These are phyloP conservation scores for Lycaena phlaeas DNA, from an alignment of 2,888 invertebrate species.

Conservation along the genomic window DNA sequence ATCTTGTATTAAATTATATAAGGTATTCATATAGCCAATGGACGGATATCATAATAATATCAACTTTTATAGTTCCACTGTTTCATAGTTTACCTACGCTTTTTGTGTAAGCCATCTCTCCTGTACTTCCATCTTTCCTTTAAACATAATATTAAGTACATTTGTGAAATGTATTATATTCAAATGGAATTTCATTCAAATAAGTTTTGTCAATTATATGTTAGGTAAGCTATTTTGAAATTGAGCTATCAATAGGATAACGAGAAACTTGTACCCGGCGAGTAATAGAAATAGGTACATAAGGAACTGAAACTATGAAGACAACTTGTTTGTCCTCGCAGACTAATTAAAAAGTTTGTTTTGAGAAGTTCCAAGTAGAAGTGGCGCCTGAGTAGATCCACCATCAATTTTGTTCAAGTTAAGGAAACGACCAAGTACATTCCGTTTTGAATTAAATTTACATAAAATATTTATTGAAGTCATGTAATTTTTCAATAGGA, in stretches of 20 bases:
- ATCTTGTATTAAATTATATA: no score
- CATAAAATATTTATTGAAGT: constrained; percentile 12
- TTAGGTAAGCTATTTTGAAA: constrained; percentile 2
- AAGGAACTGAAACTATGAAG: constrained; percentile 37
- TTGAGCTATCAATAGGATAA: constrained; percentile 6
- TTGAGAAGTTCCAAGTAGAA: constrained; percentile 47
- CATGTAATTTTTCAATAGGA: constrained; percentile 1
- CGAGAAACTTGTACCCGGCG: constrained; percentile 4
- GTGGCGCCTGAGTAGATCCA: constrained; percentile 47
- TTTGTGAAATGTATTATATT: no score
- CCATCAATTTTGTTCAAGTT: constrained; percentile 37
- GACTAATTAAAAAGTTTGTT: constrained; percentile 73
- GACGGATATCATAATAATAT: no score
- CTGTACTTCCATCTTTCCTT: no score
- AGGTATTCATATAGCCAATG: no score
- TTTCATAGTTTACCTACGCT: no score
- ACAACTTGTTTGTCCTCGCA: constrained; percentile 67
- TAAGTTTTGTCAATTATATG: not conserved
- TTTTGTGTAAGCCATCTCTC: no score
- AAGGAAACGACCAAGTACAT: constrained; percentile 37
- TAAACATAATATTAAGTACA: no score
- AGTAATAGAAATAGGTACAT: constrained; percentile 13
- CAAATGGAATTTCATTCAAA: no score
- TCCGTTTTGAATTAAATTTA: constrained; percentile 7
- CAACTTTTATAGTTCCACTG: no score